phyloP scores from a whole-genome alignment of 2,797 vertebrate genomes.

The Emys orbicularis region DNA sequence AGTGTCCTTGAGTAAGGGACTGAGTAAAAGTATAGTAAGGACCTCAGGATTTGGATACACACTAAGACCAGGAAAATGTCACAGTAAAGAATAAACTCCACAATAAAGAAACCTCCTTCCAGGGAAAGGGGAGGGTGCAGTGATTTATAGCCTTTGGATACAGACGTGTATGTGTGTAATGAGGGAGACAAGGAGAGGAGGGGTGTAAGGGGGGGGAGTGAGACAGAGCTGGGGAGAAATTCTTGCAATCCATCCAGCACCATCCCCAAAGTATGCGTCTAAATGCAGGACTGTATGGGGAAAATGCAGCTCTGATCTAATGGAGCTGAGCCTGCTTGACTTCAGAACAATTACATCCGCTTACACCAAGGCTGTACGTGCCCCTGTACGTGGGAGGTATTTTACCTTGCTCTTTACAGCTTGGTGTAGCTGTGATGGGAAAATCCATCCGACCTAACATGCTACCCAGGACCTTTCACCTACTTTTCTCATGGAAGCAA shows the following conservation, averaged over 20 bases:
- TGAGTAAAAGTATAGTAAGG: background rate
- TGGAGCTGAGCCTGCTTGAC: background rate
- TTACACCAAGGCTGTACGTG: accelerated
- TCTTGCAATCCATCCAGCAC: background rate
- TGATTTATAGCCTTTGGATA: accelerated
- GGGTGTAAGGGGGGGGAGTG: background rate
- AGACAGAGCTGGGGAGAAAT: background rate
- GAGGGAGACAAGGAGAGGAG: accelerated
- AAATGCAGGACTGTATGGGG: background rate
- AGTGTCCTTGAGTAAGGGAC: background rate
- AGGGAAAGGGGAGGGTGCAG: background rate
- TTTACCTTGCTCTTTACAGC: background rate
- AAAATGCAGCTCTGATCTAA: background rate
- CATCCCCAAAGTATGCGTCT: accelerated
- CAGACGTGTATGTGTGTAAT: accelerated
- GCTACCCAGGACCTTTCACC: conserved; percentile 29
- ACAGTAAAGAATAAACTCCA: accelerated
- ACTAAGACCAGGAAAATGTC: background rate
- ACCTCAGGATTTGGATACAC: background rate
- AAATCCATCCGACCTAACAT: background rate
- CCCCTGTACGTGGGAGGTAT: accelerated
- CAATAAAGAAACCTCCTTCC: accelerated
- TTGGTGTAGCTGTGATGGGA: background rate
- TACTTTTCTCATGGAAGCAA: conserved; percentile 12
- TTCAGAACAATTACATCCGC: accelerated